Conservation (phyloP, 2,797 vertebrate genomes). For the Eulemur mongoz region DNA sequence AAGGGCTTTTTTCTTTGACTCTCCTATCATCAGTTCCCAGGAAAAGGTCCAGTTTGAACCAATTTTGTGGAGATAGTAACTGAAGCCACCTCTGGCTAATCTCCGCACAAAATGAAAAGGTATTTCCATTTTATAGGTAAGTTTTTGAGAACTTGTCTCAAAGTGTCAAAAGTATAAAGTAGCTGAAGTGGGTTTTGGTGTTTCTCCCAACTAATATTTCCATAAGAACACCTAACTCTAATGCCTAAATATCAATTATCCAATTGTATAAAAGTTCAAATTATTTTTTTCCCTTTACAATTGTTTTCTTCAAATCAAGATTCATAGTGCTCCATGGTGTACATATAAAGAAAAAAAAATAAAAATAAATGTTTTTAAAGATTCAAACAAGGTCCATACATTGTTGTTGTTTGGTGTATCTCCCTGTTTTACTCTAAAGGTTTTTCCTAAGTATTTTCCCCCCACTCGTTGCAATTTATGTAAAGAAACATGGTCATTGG, state of each 20-base stretch:
- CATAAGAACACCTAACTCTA: neutral
- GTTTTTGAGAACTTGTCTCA: neutral
- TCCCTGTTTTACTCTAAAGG: neutral
- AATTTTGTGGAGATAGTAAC: neutral
- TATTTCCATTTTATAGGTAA: neutral
- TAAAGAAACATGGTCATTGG: neutral
- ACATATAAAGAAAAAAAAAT: too few species aligned
- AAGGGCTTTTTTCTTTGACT: neutral
- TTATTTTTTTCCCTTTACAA: neutral
- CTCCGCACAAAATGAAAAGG: neutral
- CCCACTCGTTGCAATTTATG: neutral
- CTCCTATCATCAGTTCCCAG: neutral
- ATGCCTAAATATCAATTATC: neutral
- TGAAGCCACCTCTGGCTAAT: constrained; percentile 4
- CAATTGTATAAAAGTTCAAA: neutral
- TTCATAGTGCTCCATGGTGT: too few species aligned
- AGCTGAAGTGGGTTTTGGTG: neutral
- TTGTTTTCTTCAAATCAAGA: neutral
- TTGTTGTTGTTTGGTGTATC: neutral
- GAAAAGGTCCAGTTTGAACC: neutral
- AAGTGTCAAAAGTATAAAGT: neutral
- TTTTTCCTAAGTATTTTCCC: neutral
- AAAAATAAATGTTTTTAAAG: neutral
- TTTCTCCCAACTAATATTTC: neutral
- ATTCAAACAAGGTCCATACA: neutral